Base-by-base conservation (phyloP, 2,113 vertebrate genomes). In the Brachyhypopomus gauderio region DNA sequence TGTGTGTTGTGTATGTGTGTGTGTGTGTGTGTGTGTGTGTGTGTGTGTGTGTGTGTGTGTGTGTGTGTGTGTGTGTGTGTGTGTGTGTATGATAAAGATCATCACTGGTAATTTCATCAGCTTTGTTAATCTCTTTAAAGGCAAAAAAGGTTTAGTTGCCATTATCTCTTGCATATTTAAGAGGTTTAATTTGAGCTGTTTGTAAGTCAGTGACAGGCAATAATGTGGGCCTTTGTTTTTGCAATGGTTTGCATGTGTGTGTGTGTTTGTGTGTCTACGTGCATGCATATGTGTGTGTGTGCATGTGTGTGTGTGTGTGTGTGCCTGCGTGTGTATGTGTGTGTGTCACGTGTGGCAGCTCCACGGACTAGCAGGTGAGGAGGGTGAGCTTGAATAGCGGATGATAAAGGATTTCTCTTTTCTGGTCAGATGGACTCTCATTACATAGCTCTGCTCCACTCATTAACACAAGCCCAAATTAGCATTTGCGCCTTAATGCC, bases 281-380 rank as follows among this genome's bases (percentile, higher is more conserved):
- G 55, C 30, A 23, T 60, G 84, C 84, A 85, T 91, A 89, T 87
- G 91, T 91, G 87, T 80, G 67, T 63, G 62, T 22, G 77, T 79
- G 3, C 30, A 11, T 75, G 67, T 63, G 62, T 22, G 77, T 79
- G 19, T 75, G 52, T 27, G 48, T 67, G 90, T 23, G 64, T 70
- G 64, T 66, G 76, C 74, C 71, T 52, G 78, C 72, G 69, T 80
- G 67, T 64, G 63, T 36, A 66, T 73, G 12, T 75, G 55, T 30
- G 22, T 60, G 71, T 75, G 93, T 85, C 84, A 85, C 92, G 89
- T 87, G 91, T 91, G 87, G 92, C 88, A 89, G 87, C 89, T 93
- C 92, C 92, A 55, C 92, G 91, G 93, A 93, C 92, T 89, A 93
- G 93, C 94, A 95, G 94, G 94, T 95, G 94, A 95, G 94, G 93